phyloP scores from a whole-genome alignment of 2,888 invertebrate genomes.

The Ormyrus pomaceus region DNA sequence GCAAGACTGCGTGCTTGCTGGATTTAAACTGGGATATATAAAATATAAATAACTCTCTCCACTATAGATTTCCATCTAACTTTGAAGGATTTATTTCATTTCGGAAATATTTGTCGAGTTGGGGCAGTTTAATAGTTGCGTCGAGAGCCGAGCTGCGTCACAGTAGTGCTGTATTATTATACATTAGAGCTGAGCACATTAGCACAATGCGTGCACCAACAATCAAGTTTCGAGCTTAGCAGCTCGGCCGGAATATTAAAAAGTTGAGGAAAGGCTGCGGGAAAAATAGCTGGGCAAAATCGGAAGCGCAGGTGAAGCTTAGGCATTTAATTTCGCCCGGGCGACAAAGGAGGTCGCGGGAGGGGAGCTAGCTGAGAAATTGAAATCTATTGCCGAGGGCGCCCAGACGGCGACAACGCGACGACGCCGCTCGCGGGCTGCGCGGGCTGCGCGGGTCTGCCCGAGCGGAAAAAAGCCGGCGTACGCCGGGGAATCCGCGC shows the following conservation, averaged over 20 bases:
- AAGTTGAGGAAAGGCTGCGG: no score
- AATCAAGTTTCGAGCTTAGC: background rate
- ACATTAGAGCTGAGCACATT: slow-evolving; percentile 4
- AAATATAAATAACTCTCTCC: no score
- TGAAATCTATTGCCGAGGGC: slow-evolving; percentile 47
- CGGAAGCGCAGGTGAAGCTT: background rate
- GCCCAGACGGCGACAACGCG: slow-evolving; percentile 18
- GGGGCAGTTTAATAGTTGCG: slow-evolving; percentile 25
- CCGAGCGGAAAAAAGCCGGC: background rate
- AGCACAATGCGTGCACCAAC: background rate
- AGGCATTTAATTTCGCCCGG: no score
- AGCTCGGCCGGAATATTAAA: no score
- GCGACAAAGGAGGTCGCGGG: background rate
- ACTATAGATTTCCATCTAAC: no score
- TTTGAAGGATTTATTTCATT: slow-evolving; percentile 10
- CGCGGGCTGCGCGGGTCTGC: background rate
- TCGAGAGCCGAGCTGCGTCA: background rate
- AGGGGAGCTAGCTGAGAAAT: slow-evolving; percentile 40
- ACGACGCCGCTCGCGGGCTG: slow-evolving; percentile 34
- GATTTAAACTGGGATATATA: no score
- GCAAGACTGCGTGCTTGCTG: no score
- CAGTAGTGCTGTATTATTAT: slow-evolving; percentile 14
- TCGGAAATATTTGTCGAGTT: slow-evolving; percentile 9
- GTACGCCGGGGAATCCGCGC: slow-evolving; percentile 14
- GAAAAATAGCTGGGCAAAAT: no score